Base-by-base conservation (phyloP, 2,888 invertebrate species). In the Drosophila paranaensis region DNA sequence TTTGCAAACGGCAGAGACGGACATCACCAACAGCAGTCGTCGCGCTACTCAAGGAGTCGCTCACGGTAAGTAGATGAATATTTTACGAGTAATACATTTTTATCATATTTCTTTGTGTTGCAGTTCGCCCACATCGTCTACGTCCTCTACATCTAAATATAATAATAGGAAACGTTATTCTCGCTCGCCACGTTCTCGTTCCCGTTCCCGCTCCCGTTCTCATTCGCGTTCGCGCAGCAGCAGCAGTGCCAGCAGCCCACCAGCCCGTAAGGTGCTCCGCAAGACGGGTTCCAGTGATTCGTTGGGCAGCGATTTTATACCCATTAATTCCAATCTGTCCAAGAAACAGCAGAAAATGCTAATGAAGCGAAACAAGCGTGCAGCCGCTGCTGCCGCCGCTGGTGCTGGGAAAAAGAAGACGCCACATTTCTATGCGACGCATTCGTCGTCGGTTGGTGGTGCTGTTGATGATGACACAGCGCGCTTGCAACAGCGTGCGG, bases 401-500 rank as follows among this genome's bases (percentile, higher is more conserved):
- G 54, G 39, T 30, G 53, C 39, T 13, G 70, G 74, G 16, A 95
- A 95, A 87, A 94, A 94, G 89, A 93, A 94, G 86, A 79, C 80
- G 13, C 87, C 82, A n/a, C 93, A 94, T 82, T 95, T 95, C 91
- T 95, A 95, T 92, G 80, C 88, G 6, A 58, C 78, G 39, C 83
- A 83, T 33, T 94, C 95, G 67, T 94, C 95, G 72, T 96, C 96
- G 92, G 93, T 95, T 91, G 95, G 94, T 76, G 94, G 95, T 81
- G 95, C 95, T 90, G 94, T 95, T 81, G 95, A 95, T 90, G 96
- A 95, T 82, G 96, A 96, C 93, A 95, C 95, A 78, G 97, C 96
- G 90, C 95, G 96, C 86, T 94, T 98, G 81, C 96, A 96, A 91
- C 97, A 97, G 91, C 95, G 98, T 83, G 98, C 98, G 56, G 98